phyloP scores from a whole-genome alignment of 1,140 invertebrate species.

The Trichonephila clavipes region DNA sequence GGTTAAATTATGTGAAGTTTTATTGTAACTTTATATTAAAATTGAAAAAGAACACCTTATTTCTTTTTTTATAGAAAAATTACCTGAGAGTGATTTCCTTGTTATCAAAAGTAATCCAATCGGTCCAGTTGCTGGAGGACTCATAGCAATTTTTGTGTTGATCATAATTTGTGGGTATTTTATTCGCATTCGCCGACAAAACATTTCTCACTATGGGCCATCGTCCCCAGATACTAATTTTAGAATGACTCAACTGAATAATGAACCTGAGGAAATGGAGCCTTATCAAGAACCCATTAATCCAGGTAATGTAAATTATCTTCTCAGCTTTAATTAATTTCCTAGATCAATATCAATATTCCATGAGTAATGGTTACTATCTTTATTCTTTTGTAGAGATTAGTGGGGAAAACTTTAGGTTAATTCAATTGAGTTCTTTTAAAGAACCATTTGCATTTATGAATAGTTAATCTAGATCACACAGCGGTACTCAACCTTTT shows the following conservation, averaged over 20 bases:
- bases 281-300: slow-evolving; percentile 78
- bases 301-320: not conserved
- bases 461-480: no score
- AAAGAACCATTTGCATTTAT: no score
- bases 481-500: no score
- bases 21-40: no score
- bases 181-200: slow-evolving; percentile 82
- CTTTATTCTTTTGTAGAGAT: no score
- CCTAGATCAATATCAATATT: no score
- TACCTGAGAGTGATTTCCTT: slow-evolving; percentile 81
- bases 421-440: no score
- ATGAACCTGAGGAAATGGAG: slow-evolving; percentile 83
- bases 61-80: slow-evolving; percentile 80
- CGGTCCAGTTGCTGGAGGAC: slow-evolving; percentile 85
- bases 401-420: no score
- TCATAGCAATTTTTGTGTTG: slow-evolving; percentile 85
- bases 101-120: slow-evolving; percentile 84
- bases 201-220: slow-evolving; percentile 80
- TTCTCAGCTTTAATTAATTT: no score
- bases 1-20: no score
- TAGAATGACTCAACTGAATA: slow-evolving; percentile 81
- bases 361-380: no score
- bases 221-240: slow-evolving; percentile 80
- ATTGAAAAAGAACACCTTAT: not conserved
- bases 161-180: slow-evolving; percentile 85